Evolutionary conservation across 2,888 invertebrate genomes (phyloP).

Genomic region (Idaea straminata): DNA sequence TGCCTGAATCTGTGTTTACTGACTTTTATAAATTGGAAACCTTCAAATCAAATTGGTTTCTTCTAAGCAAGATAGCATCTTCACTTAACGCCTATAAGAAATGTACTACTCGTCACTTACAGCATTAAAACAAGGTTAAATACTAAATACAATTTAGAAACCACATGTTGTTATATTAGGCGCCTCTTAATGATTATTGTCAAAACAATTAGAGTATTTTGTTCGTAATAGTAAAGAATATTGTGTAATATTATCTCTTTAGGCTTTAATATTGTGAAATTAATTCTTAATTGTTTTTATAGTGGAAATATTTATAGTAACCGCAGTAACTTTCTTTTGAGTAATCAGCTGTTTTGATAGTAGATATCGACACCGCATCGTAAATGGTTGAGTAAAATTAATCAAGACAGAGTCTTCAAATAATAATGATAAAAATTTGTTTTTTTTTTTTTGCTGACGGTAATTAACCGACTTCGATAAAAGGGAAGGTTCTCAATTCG

Average conservation of each 20-base stretch:
- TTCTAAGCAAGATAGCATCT: neutral
- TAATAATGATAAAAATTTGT: too few species aligned
- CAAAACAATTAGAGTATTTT: neutral
- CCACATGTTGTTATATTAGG: neutral
- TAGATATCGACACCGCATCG: neutral
- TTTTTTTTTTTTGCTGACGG: too few species aligned
- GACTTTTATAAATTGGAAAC: neutral
- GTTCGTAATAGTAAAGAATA: neutral
- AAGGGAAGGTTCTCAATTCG: too few species aligned
- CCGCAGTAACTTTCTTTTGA: neutral
- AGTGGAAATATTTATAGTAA: neutral
- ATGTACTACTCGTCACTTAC: neutral
- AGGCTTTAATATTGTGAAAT: neutral
- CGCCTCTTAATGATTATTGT: conserved; percentile 8
- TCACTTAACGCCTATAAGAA: neutral
- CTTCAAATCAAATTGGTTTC: neutral
- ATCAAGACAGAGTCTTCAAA: neutral
- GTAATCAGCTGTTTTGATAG: neutral
- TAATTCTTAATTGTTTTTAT: neutral
- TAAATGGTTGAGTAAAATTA: neutral
- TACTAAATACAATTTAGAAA: neutral
- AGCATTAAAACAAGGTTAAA: neutral
- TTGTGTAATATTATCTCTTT: neutral
- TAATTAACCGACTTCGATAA: too few species aligned
- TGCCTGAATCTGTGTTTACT: neutral